Percentiles rank a stretch among this genome's conserved stretches.
Conservation (phyloP, 2,113 vertebrate genomes). For the Scomber scombrus region DNA sequence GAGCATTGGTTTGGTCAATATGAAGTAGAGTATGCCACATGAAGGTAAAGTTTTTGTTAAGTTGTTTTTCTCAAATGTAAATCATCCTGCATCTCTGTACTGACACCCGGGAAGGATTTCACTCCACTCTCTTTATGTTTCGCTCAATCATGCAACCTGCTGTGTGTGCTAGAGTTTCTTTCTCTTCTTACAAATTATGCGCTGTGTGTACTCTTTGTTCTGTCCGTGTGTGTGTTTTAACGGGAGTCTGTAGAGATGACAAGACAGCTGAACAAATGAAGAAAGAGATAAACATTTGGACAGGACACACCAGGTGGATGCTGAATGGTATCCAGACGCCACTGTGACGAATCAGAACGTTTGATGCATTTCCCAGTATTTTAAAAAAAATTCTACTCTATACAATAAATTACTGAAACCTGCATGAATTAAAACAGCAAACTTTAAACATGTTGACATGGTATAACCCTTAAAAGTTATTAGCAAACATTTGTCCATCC, state of each 20-base stretch:
- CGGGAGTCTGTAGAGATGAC: constrained; percentile 43
- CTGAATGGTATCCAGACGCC: constrained; percentile 29
- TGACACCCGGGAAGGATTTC: constrained; percentile 18
- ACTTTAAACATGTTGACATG: not conserved
- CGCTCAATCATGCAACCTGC: constrained; percentile 42
- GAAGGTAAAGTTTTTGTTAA: constrained; percentile 54
- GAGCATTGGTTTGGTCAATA: constrained; percentile 18
- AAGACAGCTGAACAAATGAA: constrained; percentile 78
- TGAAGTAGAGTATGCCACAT: constrained; percentile 11
- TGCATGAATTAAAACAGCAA: no score
- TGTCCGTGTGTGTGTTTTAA: constrained; percentile 31
- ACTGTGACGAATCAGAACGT: constrained; percentile 30
- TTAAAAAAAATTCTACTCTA: not conserved
- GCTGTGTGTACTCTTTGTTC: constrained; percentile 17
- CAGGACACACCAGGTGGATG: constrained; percentile 68
- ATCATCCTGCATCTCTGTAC: constrained; percentile 28
- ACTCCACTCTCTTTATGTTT: constrained; percentile 29
- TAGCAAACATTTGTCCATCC: not conserved
- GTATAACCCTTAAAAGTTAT: not conserved
- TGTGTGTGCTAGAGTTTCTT: constrained; percentile 28
- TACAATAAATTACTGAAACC: no score
- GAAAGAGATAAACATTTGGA: constrained; percentile 62
- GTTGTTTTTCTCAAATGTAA: constrained; percentile 56
- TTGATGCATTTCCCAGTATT: constrained; percentile 15
- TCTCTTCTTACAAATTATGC: constrained; percentile 9